These are phyloP conservation scores for Penaeus vannamei DNA, from an alignment of 1,140 invertebrate species.

Conservation along the genomic window DNA sequence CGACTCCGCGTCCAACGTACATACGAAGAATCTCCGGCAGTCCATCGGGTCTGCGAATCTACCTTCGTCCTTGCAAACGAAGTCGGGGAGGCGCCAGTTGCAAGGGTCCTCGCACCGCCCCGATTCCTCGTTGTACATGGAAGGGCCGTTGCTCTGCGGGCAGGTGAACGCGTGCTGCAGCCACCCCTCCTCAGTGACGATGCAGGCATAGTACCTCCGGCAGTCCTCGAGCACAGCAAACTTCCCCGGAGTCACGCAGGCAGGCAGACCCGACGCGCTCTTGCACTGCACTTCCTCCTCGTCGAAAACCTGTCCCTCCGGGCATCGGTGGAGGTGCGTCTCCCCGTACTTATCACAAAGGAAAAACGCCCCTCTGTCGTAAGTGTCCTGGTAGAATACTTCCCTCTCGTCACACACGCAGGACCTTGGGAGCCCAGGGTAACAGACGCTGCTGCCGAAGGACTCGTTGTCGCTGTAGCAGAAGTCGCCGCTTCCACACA, in stretches of 20 bases:
- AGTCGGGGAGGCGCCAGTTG: neutral
- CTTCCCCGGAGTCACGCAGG: neutral
- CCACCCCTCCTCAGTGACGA: constrained; percentile 26
- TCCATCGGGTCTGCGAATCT: constrained; percentile 28
- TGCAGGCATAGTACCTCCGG: constrained; percentile 34
- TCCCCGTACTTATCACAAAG: constrained; percentile 13
- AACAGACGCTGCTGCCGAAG: constrained; percentile 31
- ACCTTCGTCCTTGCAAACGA: constrained; percentile 4
- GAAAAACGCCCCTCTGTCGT: constrained; percentile 1
- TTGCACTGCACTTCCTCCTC: neutral
- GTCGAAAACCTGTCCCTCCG: constrained; percentile 20
- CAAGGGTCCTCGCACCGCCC: constrained; percentile 28
- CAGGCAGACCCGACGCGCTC: constrained; percentile 18
- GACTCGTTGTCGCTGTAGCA: neutral
- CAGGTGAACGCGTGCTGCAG: constrained; percentile 33
- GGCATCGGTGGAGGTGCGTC: neutral
- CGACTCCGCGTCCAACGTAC: neutral
- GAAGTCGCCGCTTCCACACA: neutral
- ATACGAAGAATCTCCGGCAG: constrained; percentile 34
- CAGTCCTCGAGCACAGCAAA: constrained; percentile 17
- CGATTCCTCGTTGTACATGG: constrained; percentile 25
- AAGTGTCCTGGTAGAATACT: constrained; percentile 22
- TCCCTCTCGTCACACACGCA: neutral
- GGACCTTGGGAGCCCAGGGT: neutral
- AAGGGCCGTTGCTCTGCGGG: neutral